Conservation (phyloP, 2,888 invertebrate genomes). For the Tachina fera region DNA sequence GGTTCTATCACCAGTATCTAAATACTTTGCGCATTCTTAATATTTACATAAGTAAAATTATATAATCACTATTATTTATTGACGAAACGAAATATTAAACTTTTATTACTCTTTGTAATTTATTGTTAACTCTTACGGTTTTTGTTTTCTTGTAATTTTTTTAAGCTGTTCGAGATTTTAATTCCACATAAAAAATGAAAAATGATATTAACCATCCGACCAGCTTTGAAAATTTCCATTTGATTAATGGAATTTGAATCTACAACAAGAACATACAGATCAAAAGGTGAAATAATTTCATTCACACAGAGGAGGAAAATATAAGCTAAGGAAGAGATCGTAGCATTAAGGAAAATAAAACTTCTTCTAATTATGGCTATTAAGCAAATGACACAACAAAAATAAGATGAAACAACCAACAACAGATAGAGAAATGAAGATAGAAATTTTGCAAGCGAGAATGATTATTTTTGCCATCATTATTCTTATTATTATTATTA, state of each 20-base stretch:
- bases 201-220: conserved; percentile 2
- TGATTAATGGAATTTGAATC: conserved; percentile 58
- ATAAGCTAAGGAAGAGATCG: background rate
- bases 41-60: too few species aligned
- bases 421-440: background rate
- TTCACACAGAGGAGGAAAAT: background rate
- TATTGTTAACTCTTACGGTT: conserved; percentile 2
- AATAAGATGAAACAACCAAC: background rate
- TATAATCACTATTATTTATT: too few species aligned
- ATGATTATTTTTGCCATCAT: background rate
- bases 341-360: conserved; percentile 32
- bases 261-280: background rate
- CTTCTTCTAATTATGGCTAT: conserved; percentile 55
- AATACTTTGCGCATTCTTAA: rapidly evolving
- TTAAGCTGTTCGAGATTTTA: conserved; percentile 45
- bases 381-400: conserved; percentile 51
- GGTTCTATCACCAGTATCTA: too few species aligned
- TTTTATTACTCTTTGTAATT: conserved; percentile 27
- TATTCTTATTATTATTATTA: background rate
- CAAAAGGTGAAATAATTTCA: background rate
- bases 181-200: conserved; percentile 17
- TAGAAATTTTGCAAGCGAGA: background rate
- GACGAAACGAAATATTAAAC: background rate
- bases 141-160: background rate
- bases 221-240: conserved; percentile 45